Evolutionary conservation across 2,888 invertebrate species (phyloP).

Genomic region (Lycocerus yunnanus): DNA sequence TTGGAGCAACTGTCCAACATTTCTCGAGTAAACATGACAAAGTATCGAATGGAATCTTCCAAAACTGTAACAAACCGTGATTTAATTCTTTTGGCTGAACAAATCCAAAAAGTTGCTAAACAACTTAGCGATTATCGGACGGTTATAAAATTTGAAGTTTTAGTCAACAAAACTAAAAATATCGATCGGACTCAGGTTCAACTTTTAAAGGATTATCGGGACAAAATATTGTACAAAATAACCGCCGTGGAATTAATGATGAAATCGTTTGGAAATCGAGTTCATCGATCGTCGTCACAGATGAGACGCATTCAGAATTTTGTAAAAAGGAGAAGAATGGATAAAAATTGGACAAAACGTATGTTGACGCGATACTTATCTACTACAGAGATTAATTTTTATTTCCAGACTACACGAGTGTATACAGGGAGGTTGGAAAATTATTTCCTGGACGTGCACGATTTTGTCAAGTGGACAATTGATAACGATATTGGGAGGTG

Average conservation of each 20-base stretch:
- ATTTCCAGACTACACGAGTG: slow-evolving; percentile 6
- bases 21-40: slow-evolving; percentile 65
- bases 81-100: slow-evolving; percentile 66
- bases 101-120: slow-evolving; percentile 64
- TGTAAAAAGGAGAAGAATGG: slow-evolving; percentile 72
- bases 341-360: slow-evolving; percentile 71
- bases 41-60: slow-evolving; percentile 60
- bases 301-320: slow-evolving; percentile 78
- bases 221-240: slow-evolving; percentile 75
- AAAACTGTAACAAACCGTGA: slow-evolving; percentile 67
- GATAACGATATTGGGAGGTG: slow-evolving; percentile 71
- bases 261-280: slow-evolving; percentile 71
- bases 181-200: slow-evolving; percentile 68
- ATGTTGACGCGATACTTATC: slow-evolving; percentile 42
- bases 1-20: slow-evolving; percentile 63
- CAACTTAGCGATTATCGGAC: slow-evolving; percentile 73
- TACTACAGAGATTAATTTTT: background rate
- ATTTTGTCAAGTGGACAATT: slow-evolving; percentile 66
- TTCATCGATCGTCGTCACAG: slow-evolving; percentile 74
- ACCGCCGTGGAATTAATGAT: slow-evolving; percentile 76
- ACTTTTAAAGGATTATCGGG: slow-evolving; percentile 70
- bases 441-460: slow-evolving; percentile 61
- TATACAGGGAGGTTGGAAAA: slow-evolving; percentile 35
- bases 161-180: slow-evolving; percentile 68
- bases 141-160: slow-evolving; percentile 72